Conservation (phyloP, 2,113 vertebrate species). For the Crotalus tigris region DNA sequence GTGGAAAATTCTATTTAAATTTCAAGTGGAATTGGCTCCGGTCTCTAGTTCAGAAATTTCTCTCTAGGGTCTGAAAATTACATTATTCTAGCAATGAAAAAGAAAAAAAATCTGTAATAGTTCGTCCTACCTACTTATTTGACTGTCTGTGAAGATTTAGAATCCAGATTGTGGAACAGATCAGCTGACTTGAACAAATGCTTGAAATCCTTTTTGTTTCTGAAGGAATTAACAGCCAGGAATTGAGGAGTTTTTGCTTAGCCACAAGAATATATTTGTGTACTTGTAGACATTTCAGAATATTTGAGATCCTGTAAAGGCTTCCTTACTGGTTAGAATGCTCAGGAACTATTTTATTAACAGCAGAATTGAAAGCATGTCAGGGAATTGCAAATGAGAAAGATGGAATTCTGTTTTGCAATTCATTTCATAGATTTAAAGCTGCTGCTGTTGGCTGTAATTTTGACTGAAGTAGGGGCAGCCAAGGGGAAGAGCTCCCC, state of each 20-base stretch:
- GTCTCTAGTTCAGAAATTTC: slow-evolving; percentile 30
- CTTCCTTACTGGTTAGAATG: slow-evolving; percentile 21
- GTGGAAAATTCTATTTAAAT: slow-evolving; percentile 25
- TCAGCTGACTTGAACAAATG: slow-evolving; percentile 40
- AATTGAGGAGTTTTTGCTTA: slow-evolving; percentile 17
- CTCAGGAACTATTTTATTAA: slow-evolving; percentile 16
- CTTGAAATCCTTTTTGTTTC: slow-evolving; percentile 25
- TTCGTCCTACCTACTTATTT: slow-evolving; percentile 30
- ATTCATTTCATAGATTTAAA: neutral
- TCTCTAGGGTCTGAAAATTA: slow-evolving; percentile 30
- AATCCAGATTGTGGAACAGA: slow-evolving; percentile 32
- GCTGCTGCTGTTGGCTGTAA: neutral
- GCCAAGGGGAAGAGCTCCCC: neutral
- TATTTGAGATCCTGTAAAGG: slow-evolving; percentile 22
- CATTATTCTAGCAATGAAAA: slow-evolving; percentile 38
- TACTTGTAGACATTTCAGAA: slow-evolving; percentile 21
- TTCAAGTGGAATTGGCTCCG: slow-evolving; percentile 20
- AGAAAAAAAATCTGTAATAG: neutral
- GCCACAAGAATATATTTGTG: neutral
- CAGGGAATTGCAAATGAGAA: neutral
- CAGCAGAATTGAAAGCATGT: slow-evolving; percentile 26
- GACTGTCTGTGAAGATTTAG: slow-evolving; percentile 41
- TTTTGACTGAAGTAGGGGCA: neutral
- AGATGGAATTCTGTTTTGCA: neutral
- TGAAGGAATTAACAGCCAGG: neutral